Evolutionary conservation across 2,113 vertebrate genomes (phyloP), one percentile per base, ranked within the genome.

Genomic region (Leuciscus idus): DNA sequence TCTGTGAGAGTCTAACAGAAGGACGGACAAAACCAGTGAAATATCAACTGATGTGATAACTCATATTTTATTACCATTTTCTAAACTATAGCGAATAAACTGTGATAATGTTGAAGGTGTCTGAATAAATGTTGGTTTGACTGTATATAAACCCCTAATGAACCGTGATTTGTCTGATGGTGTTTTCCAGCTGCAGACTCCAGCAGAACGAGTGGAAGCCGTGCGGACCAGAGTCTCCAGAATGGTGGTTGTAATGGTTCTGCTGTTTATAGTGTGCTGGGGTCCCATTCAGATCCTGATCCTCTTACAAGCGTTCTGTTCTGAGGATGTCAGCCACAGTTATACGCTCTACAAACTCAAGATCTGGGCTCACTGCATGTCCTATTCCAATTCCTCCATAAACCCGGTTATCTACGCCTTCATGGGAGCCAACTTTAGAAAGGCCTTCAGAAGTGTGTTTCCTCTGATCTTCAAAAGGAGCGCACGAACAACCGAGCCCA

Each of bases 311-410:
- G 92, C 94, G 0, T 94, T 94, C 59, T 81, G 59, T 81, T 88
- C 92, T 83, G 90, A 91, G 13, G 77, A 85, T 50, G 86, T 90
- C 70, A 88, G 72, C 26, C 91, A 89, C 81, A 93, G 91, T 68
- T 95, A 95, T 46, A 74, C 92, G 30, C 90, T 93, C 3, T 95
- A 95, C 89, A 95, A 95, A 87, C 86, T 93, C 50, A 95, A 94
- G 89, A 95, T 94, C 28, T 95, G 93, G 93, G 95, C 94, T 30
- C 93, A 95, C 84, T 95, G 93, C 89, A 94, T 95, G 95, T 95
- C 93, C 23, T 95, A 95, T 88, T 92, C 93, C 87, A 95, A 94
- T 90, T 95, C 95, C 9, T 93, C 94, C 10, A 81, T 94, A 75
- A 95, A 95, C 89, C 93, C 83, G 0, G 85, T 94, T 39, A 90